phyloP scores from a whole-genome alignment of 2,113 vertebrate species.

The Ictalurus punctatus region DNA sequence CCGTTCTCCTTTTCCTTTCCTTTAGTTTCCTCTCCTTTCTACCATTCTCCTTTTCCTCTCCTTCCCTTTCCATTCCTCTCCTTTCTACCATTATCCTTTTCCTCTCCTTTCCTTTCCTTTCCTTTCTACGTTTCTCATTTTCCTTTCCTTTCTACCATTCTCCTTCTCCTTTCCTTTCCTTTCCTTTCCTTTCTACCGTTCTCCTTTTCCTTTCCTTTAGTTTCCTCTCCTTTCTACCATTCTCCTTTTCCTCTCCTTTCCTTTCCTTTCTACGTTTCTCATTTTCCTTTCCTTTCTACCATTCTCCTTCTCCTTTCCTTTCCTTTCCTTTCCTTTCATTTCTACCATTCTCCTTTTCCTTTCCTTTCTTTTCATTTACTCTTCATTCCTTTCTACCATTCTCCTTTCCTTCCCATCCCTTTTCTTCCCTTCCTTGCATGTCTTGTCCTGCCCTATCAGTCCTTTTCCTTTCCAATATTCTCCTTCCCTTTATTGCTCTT shows the following conservation, averaged over 20 bases:
- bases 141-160: background rate
- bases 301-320: too few relatives aligned
- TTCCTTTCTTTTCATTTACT: too few relatives aligned
- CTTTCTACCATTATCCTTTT: background rate
- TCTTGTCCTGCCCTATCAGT: background rate
- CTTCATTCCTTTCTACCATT: too few relatives aligned
- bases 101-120: background rate
- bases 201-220: background rate
- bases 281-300: too few relatives aligned
- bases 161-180: background rate
- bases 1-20: background rate
- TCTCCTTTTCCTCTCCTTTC: too few relatives aligned
- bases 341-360: too few relatives aligned
- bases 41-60: too few relatives aligned
- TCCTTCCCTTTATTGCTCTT: background rate
- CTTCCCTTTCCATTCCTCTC: background rate
- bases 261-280: too few relatives aligned
- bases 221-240: too few relatives aligned
- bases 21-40: background rate
- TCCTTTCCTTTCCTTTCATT: too few relatives aligned
- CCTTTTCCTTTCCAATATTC: background rate
- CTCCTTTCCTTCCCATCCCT: background rate
- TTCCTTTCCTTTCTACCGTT: background rate
- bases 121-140: background rate
- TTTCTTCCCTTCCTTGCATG: background rate